Base-by-base conservation (phyloP, 2,797 vertebrate species). In the Notamacropus eugenii region DNA sequence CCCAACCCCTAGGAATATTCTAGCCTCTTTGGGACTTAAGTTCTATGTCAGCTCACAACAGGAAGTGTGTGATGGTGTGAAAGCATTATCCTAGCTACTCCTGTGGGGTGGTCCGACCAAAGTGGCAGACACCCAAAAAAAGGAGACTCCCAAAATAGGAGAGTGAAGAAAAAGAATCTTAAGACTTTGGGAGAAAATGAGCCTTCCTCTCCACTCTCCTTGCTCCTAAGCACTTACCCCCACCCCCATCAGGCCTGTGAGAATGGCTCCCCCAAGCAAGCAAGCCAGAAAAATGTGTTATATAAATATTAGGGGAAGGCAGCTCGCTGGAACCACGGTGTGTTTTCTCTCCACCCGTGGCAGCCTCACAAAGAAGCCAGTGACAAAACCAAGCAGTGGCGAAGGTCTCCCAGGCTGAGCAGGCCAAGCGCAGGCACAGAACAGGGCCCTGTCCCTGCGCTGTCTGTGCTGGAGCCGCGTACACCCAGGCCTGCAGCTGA, bases 401-500 rank as follows among this genome's bases (percentile, higher is more conserved):
- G 29, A 46, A 57, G 93, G 95, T 97, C 98, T 98, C 95, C 98
- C 97, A 96, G 98, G 98, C 98, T 87, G 74, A 6, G 98, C 98
- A 97, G 97, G 98, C 98, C 97, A 98, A 98, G 98, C 94, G 97
- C 98, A 97, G 96, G 97, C 98, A 97, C 98, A 97, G 99, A 98
- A 98, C 99, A 98, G 98, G 99, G 99, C 99, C 98, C 99, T 97
- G 99, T 99, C 99, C 99, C 99, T 98, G 99, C 97, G 90, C 74
- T 24, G 74, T 27, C 74, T 87, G 8, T 1, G 40, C 74, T 97
- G 90, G 96, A 95, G 98, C 98, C 94, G 96, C 90, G 96, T 95
- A 97, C 98, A 98, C 98, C 99, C 99, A 95, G 99, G 99, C 99
- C 99, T 97, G 99, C 99, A 99, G 99, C 99, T 99, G 99, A 99